A percentile compares a stretch with the other conserved stretches of the same genome.
phyloP scores from a whole-genome alignment of 2,797 vertebrate species.

The Myiotriccus ornatus region DNA sequence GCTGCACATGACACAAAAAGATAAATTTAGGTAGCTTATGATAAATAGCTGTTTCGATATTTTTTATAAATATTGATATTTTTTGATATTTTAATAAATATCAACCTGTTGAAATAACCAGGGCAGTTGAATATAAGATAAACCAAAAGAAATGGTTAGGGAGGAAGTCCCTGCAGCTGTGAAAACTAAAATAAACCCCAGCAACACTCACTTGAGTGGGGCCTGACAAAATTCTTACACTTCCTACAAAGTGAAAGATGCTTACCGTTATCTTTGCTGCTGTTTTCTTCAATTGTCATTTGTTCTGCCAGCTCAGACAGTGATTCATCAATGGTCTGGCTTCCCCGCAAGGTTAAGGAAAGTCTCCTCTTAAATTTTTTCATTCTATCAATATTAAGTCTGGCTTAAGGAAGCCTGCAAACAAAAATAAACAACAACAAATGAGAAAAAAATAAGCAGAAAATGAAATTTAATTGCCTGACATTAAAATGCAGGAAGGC shows the following conservation, averaged over 20 bases:
- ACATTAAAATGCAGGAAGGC: not conserved
- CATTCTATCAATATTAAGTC: conserved; percentile 88
- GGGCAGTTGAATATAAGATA: not conserved
- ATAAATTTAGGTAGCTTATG: not conserved
- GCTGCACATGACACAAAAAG: not conserved
- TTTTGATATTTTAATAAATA: not conserved
- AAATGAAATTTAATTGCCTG: not conserved
- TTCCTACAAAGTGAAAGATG: not conserved
- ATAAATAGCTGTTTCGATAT: not conserved
- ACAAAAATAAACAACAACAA: conserved; percentile 39
- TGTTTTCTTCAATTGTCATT: conserved; percentile 97
- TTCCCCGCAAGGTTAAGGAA: conserved; percentile 93
- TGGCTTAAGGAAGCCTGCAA: conserved; percentile 83
- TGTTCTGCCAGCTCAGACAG: conserved; percentile 96
- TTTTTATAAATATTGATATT: too few relatives aligned
- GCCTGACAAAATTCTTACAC: not conserved
- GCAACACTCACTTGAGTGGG: not conserved
- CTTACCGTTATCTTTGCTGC: conserved; percentile 95
- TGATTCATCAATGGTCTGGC: conserved; percentile 96
- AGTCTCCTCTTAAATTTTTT: conserved; percentile 97
- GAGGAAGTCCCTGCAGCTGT: not conserved
- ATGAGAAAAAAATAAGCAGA: not conserved
- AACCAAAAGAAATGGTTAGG: not conserved
- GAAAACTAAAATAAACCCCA: not conserved
- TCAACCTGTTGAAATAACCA: not conserved